These are phyloP conservation scores for Poecilia velifera DNA, from an alignment of 2,797 vertebrate species.

Conservation along the genomic window DNA sequence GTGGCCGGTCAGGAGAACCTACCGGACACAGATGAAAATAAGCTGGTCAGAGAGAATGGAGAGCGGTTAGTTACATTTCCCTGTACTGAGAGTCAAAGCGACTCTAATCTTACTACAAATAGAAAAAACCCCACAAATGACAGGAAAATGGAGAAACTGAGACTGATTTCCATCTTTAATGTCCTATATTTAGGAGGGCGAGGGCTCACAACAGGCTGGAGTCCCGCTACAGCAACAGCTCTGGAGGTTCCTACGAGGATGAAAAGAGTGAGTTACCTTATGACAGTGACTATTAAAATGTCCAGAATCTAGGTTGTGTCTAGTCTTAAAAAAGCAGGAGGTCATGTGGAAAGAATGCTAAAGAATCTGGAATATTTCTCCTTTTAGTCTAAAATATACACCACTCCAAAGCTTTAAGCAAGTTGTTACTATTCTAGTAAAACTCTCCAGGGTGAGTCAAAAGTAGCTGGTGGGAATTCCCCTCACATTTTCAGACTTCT, in stretches of 20 bases:
- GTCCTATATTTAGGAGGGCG: constrained; percentile 76
- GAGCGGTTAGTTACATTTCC: constrained; percentile 85
- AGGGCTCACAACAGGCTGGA: constrained; percentile 95
- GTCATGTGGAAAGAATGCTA: constrained; percentile 22
- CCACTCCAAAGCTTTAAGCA: not conserved
- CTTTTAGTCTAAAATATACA: not conserved
- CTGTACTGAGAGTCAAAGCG: not conserved
- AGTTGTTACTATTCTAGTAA: not conserved
- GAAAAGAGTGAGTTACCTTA: constrained; percentile 90
- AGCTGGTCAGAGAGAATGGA: constrained; percentile 89
- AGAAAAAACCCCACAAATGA: not conserved
- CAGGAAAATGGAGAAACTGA: not conserved
- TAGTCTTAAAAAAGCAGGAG: constrained; percentile 12
- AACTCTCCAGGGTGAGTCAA: not conserved
- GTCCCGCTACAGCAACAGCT: constrained; percentile 98
- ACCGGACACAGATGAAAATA: constrained; percentile 89
- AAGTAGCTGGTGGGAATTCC: not conserved
- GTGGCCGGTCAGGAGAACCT: constrained; percentile 94
- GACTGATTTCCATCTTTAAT: constrained; percentile 20
- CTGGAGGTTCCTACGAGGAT: constrained; percentile 96
- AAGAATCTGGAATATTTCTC: not conserved
- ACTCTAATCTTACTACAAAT: not conserved
- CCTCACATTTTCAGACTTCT: not conserved
- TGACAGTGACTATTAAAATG: constrained; percentile 18
- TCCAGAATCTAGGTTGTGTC: not conserved